Conservation (phyloP, 2,797 vertebrate genomes). For the Lophius americanus region DNA sequence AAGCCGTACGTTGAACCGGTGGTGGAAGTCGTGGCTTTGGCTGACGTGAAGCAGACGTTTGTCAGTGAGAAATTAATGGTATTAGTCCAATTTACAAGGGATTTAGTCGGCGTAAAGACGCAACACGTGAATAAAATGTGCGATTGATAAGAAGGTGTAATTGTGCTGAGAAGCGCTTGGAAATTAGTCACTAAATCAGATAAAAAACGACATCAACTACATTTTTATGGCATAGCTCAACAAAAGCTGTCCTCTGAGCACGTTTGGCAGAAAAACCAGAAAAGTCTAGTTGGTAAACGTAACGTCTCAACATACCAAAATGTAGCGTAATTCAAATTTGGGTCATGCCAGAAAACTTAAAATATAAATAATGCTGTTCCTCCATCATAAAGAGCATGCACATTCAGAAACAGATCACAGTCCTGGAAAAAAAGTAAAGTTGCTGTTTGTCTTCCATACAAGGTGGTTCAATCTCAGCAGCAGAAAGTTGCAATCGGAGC, state of each 20-base stretch:
- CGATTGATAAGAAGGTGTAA: slow-evolving; percentile 2
- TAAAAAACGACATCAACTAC: neutral
- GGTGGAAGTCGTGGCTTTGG: too few species aligned
- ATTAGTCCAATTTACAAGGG: slow-evolving; percentile 14
- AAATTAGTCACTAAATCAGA: neutral
- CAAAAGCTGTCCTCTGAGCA: neutral
- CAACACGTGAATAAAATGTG: neutral
- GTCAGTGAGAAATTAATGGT: slow-evolving; percentile 42
- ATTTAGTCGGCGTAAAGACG: slow-evolving; percentile 9
- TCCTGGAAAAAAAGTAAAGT: neutral
- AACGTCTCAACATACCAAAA: neutral
- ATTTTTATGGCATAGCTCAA: too few species aligned
- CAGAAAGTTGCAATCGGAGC: neutral
- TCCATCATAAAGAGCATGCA: slow-evolving; percentile 6
- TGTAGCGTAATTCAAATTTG: neutral
- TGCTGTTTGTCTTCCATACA: slow-evolving; percentile 1
- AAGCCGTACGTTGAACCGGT: slow-evolving; percentile 39
- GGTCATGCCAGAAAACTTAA: neutral
- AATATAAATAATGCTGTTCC: neutral
- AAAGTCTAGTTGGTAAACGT: neutral
- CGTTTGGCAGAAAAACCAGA: neutral
- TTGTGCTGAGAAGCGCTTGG: neutral
- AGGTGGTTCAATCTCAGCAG: neutral
- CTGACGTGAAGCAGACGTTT: slow-evolving; percentile 38
- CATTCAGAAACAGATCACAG: slow-evolving; percentile 3